Percentiles rank a stretch among this genome's conserved stretches.
Conservation (phyloP, 92 coral and sea anemone species). For the Paragorgia papillata region DNA sequence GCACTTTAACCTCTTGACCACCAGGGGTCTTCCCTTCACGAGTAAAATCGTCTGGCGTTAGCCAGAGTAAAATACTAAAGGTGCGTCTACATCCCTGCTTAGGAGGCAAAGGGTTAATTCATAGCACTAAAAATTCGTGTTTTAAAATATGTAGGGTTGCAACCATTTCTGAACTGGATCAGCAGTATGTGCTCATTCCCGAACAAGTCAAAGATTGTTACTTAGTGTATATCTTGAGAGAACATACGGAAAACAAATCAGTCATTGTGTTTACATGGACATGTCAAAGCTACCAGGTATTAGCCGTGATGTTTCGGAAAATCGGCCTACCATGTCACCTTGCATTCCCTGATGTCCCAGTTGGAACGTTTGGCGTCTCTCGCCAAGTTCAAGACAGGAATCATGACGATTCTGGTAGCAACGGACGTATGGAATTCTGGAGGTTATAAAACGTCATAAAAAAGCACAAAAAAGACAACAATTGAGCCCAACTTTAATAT, state of each 20-base stretch:
- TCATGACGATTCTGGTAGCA: constrained; percentile 56
- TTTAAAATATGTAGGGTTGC: constrained; percentile 86
- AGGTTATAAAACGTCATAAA: no score
- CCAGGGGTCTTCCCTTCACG: no score
- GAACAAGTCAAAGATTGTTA: constrained; percentile 93
- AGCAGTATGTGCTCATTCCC: constrained; percentile 73
- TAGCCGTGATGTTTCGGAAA: constrained; percentile 82
- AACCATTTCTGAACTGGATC: constrained; percentile 85
- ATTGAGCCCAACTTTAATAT: no score
- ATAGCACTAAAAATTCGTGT: no score
- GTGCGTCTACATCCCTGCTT: no score
- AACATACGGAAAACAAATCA: constrained; percentile 74
- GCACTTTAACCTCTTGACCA: no score
- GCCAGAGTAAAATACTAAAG: no score
- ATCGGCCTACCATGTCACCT: constrained; percentile 81
- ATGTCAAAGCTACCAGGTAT: constrained; percentile 85
- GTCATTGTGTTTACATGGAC: constrained; percentile 91
- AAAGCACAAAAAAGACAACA: no score
- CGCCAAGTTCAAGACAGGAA: constrained; percentile 90
- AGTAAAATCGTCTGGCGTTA: no score
- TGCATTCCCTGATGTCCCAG: constrained; percentile 93
- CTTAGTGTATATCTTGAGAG: constrained; percentile 75
- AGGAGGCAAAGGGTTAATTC: no score
- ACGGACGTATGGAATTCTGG: no score
- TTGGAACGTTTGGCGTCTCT: constrained; percentile 80